These are phyloP conservation scores for Drosophila kurseongensis DNA, from an alignment of 1,140 invertebrate genomes.

Conservation along the genomic window DNA sequence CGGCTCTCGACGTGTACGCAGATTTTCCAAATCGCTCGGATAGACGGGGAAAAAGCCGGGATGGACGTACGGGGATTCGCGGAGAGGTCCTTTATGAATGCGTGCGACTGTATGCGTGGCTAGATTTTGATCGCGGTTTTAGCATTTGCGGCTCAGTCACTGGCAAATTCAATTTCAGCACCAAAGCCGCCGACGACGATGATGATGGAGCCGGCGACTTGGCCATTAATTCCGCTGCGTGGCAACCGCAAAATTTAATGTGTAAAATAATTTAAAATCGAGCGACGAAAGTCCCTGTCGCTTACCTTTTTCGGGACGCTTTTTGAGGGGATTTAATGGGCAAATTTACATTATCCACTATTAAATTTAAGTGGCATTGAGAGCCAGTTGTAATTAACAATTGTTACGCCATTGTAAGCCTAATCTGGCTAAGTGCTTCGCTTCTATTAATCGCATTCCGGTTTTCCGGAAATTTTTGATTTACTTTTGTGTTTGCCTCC, in stretches of 20 bases:
- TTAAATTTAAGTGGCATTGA: not conserved
- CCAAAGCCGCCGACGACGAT: slow-evolving; percentile 33
- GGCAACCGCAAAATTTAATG: slow-evolving; percentile 62
- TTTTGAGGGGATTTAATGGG: slow-evolving; percentile 10
- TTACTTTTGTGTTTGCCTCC: slow-evolving; percentile 41
- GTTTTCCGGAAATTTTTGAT: slow-evolving; percentile 48
- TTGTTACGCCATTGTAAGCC: slow-evolving; percentile 35
- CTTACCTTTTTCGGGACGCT: not conserved
- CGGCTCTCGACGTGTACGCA: slow-evolving; percentile 40
- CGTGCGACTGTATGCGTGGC: slow-evolving; percentile 31
- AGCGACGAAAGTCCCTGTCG: not conserved
- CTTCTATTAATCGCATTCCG: slow-evolving; percentile 52
- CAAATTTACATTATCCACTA: slow-evolving; percentile 24
- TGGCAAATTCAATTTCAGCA: slow-evolving; percentile 71
- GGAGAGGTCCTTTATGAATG: slow-evolving; percentile 19
- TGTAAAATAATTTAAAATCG: slow-evolving; percentile 39
- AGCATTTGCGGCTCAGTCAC: slow-evolving; percentile 64
- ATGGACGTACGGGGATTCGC: not conserved
- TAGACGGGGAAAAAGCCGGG: slow-evolving; percentile 11
- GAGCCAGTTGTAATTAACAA: slow-evolving; percentile 47
- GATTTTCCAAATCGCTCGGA: slow-evolving; percentile 37
- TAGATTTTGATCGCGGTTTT: slow-evolving; percentile 71
- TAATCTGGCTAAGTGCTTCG: slow-evolving; percentile 54
- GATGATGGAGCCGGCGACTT: slow-evolving; percentile 25
- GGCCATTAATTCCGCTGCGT: slow-evolving; percentile 48